Conservation (phyloP, 2,888 invertebrate species). For the Stenolophus ochropezus region DNA sequence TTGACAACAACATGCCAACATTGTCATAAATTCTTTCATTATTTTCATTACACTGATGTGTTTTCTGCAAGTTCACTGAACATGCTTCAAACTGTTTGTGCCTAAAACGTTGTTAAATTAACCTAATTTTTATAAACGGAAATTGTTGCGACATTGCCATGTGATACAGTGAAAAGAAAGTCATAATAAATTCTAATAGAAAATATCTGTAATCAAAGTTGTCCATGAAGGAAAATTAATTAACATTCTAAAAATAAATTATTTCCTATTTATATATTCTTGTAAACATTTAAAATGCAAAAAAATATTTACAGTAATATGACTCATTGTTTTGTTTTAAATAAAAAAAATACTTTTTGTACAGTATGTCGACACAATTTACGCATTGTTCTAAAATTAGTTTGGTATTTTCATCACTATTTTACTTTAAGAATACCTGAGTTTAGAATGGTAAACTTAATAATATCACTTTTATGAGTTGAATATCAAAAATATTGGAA, state of each 20-base stretch:
- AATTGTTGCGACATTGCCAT: background rate
- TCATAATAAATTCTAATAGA: background rate
- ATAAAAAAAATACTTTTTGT: background rate
- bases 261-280: background rate
- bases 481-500: too few relatives aligned
- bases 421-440: too few relatives aligned
- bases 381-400: too few relatives aligned
- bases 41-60: background rate
- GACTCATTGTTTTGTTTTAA: background rate
- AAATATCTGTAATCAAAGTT: background rate
- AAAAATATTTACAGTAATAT: background rate
- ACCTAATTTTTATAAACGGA: background rate
- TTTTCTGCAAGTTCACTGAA: background rate
- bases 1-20: background rate
- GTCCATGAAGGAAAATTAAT: background rate
- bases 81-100: conserved; percentile 13
- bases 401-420: too few relatives aligned
- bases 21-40: conserved; percentile 14
- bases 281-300: background rate
- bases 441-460: too few relatives aligned
- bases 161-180: background rate
- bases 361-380: background rate
- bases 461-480: too few relatives aligned
- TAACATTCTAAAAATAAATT: background rate
- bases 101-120: background rate